phyloP scores from a whole-genome alignment of 2,797 vertebrate genomes.

The Mallotus villosus region DNA sequence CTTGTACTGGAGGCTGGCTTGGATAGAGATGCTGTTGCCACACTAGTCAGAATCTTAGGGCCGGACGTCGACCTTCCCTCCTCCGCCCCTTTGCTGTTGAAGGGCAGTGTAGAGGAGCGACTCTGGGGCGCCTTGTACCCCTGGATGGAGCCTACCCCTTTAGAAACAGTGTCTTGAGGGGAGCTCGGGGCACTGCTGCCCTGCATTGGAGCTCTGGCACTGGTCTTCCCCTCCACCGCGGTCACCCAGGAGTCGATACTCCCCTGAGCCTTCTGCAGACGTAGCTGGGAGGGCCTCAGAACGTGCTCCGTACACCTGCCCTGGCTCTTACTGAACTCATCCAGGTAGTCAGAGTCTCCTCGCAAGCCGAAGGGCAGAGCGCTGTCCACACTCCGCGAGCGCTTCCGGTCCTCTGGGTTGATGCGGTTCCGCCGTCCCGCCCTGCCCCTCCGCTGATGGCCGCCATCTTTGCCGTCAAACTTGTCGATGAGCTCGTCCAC shows the following conservation, averaged over 20 bases:
- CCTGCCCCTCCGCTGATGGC: constrained; percentile 83
- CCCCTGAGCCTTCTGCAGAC: constrained; percentile 66
- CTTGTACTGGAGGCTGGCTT: constrained; percentile 37
- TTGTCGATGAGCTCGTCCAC: constrained; percentile 94
- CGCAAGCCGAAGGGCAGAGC: constrained; percentile 76
- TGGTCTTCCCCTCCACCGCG: constrained; percentile 53
- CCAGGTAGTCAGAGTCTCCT: constrained; percentile 65
- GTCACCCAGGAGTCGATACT: constrained; percentile 53
- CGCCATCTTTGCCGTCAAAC: constrained; percentile 82
- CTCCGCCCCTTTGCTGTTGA: constrained; percentile 49
- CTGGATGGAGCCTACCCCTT: constrained; percentile 47
- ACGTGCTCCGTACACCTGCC: constrained; percentile 86
- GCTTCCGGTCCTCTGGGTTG: constrained; percentile 87
- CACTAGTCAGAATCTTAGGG: constrained; percentile 42
- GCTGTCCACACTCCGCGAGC: constrained; percentile 91
- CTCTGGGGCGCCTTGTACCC: constrained; percentile 57
- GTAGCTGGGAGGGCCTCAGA: constrained; percentile 82
- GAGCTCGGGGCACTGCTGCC: constrained; percentile 67
- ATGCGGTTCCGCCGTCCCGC: constrained; percentile 85
- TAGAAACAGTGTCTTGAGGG: constrained; percentile 65
- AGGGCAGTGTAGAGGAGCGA: constrained; percentile 48
- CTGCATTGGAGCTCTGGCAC: constrained; percentile 42
- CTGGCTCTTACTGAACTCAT: constrained; percentile 70
- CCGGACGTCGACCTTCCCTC: constrained; percentile 40
- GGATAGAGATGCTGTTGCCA: constrained; percentile 46